Evolutionary conservation across 92 coral and sea anemone species (phyloP), one percentile per base, ranked within the genome.

Genomic region (Phenganax stokvisi): DNA sequence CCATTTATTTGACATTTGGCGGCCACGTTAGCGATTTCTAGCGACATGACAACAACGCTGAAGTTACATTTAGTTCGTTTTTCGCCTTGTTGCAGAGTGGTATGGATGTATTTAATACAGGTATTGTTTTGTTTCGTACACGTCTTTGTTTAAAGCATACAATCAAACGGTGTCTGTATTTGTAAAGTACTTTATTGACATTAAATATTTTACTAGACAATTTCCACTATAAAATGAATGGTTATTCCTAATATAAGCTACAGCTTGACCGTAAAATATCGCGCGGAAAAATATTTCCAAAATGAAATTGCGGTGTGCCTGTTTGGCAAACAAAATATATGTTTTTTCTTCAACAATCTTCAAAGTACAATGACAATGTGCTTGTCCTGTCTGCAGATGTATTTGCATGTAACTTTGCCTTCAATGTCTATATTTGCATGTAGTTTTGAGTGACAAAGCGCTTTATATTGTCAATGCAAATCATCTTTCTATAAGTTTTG

Each of bases 21-120:
- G 2, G 47, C 47, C 5, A 37, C 47, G 47, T 37, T 37, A 5
- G 47, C 47, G 47, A 37, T 37, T 3, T 76, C 58, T 16, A 56
- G 8, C 47, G 85, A 71, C 60, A 71, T 82, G 80, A 87, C 83
- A 16, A 87, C 83, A 16, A 86, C 90, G 7, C 70, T 93, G 55
- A 89, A 89, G 81, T 81, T 93, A 6, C 86, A 87, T 27, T 15
- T 93, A 31, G 91, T 93, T n/a, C 88, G 92, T 52, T 85, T 93
- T 64, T 93, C 97, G 75, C 97, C 97, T 27, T 90, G 96, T 56
- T 89, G 91, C 69, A 89, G 97, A 0, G 83, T 81, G 8, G 96
- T 93, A 6, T 93, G 97, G 97, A 72, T 93, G 15, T 93, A 93
- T 62, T 29, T 91, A 62, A 77, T 91, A 3, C 91, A 93, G 87